phyloP scores from a whole-genome alignment of 2,888 invertebrate genomes.

The Molorchus minor region DNA sequence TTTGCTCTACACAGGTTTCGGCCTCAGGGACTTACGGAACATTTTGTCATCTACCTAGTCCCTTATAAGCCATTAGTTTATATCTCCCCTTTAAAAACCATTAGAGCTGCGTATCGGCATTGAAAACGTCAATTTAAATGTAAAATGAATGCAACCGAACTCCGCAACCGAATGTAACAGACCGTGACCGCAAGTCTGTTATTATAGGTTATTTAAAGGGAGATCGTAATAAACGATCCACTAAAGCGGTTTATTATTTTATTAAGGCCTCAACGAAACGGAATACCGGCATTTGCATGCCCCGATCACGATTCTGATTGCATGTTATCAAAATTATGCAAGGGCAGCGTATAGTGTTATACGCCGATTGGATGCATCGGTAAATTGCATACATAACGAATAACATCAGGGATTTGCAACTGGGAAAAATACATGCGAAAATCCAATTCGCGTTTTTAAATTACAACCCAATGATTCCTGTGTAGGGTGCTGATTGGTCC shows the following conservation, averaged over 20 bases:
- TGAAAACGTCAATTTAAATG: conserved; percentile 28
- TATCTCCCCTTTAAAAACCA: not conserved
- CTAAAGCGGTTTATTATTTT: conserved; percentile 40
- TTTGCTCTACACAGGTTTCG: no score
- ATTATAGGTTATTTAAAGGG: conserved; percentile 39
- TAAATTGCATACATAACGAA: conserved; percentile 16
- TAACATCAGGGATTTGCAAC: conserved; percentile 7
- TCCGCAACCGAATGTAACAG: conserved; percentile 21
- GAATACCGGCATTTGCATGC: conserved; percentile 38
- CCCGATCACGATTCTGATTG: conserved; percentile 37
- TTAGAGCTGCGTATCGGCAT: not conserved
- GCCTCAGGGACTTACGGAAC: no score
- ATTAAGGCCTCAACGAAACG: conserved; percentile 23
- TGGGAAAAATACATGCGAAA: not conserved
- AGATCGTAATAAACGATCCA: conserved; percentile 34
- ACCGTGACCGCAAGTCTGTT: conserved; percentile 29
- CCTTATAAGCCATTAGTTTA: no score
- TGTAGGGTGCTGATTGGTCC: no score
- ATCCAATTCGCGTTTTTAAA: no score
- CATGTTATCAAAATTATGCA: conserved; percentile 28
- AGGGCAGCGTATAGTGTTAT: conserved; percentile 21
- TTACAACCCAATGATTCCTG: no score
- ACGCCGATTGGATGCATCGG: conserved; percentile 11
- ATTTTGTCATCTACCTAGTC: no score
- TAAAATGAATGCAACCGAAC: conserved; percentile 12